Percentiles rank a stretch among this genome's conserved stretches.
Conservation (phyloP, 1,140 invertebrate species). For the Megalopta genalis region DNA sequence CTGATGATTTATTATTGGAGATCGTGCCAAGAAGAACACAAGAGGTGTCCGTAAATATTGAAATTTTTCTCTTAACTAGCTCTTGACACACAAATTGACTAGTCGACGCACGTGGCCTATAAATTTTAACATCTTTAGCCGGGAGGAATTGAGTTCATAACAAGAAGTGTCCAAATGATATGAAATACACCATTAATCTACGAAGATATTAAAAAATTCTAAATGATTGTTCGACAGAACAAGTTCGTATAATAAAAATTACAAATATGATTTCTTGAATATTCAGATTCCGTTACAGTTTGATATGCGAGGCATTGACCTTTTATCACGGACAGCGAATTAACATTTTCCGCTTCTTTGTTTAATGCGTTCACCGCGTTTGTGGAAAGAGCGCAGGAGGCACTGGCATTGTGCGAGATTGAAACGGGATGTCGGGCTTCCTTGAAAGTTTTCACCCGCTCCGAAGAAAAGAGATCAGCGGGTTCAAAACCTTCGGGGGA, state of each 20-base stretch:
- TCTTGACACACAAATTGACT: neutral
- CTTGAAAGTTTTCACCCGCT: constrained; percentile 58
- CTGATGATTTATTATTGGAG: neutral
- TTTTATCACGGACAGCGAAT: too few relatives aligned
- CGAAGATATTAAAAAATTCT: too few relatives aligned
- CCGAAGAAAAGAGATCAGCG: constrained; percentile 64
- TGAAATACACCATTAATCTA: too few relatives aligned
- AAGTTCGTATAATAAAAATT: too few relatives aligned
- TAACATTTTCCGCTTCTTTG: neutral
- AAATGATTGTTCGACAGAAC: too few relatives aligned
- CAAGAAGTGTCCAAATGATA: neutral
- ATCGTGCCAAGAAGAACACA: neutral
- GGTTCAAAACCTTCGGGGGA: constrained; percentile 67
- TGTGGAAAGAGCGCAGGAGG: neutral
- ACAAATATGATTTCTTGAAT: too few relatives aligned
- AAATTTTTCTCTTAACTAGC: neutral
- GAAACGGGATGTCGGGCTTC: constrained; percentile 52
- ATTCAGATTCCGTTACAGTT: too few relatives aligned
- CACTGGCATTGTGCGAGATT: constrained; percentile 17
- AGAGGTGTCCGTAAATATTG: neutral
- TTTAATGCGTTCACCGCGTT: neutral
- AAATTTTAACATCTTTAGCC: too few relatives aligned
- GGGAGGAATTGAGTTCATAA: too few relatives aligned
- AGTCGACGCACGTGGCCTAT: too few relatives aligned
- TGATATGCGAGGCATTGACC: too few relatives aligned